phyloP scores from a whole-genome alignment of 2,797 vertebrate species.

The Scyliorhinus canicula region DNA sequence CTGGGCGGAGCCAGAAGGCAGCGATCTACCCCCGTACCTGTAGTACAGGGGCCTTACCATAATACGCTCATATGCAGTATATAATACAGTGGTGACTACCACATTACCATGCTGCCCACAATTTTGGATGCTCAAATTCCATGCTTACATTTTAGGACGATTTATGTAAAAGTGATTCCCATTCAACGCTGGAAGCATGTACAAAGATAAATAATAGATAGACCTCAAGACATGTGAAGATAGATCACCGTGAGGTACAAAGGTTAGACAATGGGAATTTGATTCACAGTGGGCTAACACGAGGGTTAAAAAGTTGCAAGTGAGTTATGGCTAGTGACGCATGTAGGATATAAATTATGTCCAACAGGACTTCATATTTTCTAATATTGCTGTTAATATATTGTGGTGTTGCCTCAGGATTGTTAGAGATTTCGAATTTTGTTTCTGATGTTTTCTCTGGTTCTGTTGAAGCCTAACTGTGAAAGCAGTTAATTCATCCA shows the following conservation, averaged over 20 bases:
- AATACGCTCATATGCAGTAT: too few relatives aligned
- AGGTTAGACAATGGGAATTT: background rate
- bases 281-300: background rate
- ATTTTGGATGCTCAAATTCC: too few relatives aligned
- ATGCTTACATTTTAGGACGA: background rate
- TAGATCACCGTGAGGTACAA: background rate
- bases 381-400: background rate
- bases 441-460: background rate
- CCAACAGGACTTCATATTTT: background rate
- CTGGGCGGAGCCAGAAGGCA: too few relatives aligned
- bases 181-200: background rate
- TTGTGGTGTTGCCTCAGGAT: background rate
- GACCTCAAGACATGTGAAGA: background rate
- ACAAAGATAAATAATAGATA: background rate
- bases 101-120: too few relatives aligned
- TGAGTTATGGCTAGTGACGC: background rate
- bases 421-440: background rate
- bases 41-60: too few relatives aligned
- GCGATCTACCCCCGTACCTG: too few relatives aligned
- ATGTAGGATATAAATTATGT: background rate
- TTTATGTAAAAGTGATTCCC: background rate
- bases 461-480: too few relatives aligned
- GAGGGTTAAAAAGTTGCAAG: background rate
- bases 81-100: too few relatives aligned
- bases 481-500: background rate